Base-by-base conservation (phyloP, 1,140 invertebrate genomes). In the Macrocentrus cingulum region DNA sequence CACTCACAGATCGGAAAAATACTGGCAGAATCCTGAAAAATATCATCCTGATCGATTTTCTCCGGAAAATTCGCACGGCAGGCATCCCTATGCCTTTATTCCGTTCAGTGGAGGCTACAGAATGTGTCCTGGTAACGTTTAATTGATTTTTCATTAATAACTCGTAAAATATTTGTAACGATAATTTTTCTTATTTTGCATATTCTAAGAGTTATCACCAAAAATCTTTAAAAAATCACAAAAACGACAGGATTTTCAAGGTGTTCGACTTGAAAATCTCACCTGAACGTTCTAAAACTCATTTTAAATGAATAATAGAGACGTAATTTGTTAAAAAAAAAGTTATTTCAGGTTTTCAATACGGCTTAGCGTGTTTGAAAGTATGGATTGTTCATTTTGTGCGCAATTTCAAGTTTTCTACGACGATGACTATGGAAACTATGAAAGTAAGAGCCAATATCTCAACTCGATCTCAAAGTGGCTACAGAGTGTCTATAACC, bases 1-100 rank as follows among this genome's bases (percentile, higher is more conserved):
- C 25, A 29, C n/a, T n/a, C 88, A 91, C 65, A 77, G 84, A 39
- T 79, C 87, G 3, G 36, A 39, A 39, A 15, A 39, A n/a, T 74
- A 78, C 49, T 91, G 83, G 66, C 78, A 82, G 2, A 77, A 90
- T 41, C 88, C 89, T 0, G 82, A 88, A 45, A 74, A 76, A 46
- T 91, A 88, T 65, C 75, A 88, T 72, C 89, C 89, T 0, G 86
- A 89, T 39, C 71, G 87, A 56, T 91, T 89, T 71, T 67, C 82
- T 2, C 72, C 79, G n/a, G 75, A 79, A 60, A 75, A 75, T 52
- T 62, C 66, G 1, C 45, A 56, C 11, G 58, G 73, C 41, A 64
- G 76, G 55, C 62, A 78, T 55, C 71, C 76, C 0, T 80, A 65
- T 63, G 70, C 75, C 7, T 85, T 81, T 63, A 66, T 85, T 11